Conservation (phyloP, 2,113 vertebrate genomes). For the Phaetusa simplex region DNA sequence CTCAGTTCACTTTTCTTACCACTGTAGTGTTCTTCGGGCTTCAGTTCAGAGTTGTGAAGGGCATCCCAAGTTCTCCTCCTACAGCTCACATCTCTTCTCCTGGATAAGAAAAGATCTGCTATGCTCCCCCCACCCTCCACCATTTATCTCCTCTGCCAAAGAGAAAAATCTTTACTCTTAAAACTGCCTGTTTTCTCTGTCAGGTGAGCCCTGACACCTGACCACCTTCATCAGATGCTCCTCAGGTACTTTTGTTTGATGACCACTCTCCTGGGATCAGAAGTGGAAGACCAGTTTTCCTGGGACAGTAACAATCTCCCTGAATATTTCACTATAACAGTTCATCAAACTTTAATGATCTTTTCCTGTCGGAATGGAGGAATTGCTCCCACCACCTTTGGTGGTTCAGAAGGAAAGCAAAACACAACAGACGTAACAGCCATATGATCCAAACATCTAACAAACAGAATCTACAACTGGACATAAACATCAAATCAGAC, state of each 20-base stretch:
- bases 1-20: not conserved
- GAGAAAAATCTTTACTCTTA: not conserved
- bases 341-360: not conserved
- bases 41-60: not conserved
- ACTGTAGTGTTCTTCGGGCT: not conserved
- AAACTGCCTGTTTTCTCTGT: not conserved
- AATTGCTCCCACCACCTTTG: not conserved
- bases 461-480: not conserved
- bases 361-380: not conserved
- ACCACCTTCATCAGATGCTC: not conserved
- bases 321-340: not conserved
- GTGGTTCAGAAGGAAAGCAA: not conserved
- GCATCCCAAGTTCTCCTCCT: not conserved
- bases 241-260: not conserved
- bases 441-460: not conserved
- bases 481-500: not conserved
- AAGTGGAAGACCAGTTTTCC: not conserved
- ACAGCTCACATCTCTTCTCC: not conserved
- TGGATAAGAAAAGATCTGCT: not conserved
- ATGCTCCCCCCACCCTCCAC: too few species aligned
- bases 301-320: not conserved
- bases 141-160: not conserved
- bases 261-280: not conserved
- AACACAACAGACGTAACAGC: not conserved
- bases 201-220: not conserved